These are phyloP conservation scores for Darevskia mixta DNA, from an alignment of 2,797 vertebrate genomes.

Conservation along the genomic window DNA sequence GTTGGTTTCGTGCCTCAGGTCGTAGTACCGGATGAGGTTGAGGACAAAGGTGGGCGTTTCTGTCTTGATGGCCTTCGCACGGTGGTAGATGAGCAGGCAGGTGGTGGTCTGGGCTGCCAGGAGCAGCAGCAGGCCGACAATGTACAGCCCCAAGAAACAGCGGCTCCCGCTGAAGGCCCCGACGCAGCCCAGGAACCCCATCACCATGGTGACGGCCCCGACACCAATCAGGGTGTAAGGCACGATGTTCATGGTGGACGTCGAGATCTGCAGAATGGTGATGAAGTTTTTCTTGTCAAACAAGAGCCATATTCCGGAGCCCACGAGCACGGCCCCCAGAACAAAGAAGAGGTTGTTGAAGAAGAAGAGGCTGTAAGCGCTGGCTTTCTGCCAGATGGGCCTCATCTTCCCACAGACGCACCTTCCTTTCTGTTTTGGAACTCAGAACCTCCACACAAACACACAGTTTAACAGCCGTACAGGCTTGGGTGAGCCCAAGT, in stretches of 20 bases:
- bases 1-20: not conserved
- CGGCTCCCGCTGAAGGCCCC: conserved; percentile 91
- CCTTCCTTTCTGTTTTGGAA: not conserved
- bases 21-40: not conserved
- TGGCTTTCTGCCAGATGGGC: not conserved
- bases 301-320: not conserved
- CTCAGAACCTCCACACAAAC: not conserved
- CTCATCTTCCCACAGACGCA: not conserved
- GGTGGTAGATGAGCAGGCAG: conserved; percentile 87
- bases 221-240: conserved; percentile 88
- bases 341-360: conserved; percentile 24
- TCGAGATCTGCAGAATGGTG: conserved; percentile 73
- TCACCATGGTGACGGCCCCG: conserved; percentile 88
- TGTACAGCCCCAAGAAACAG: conserved; percentile 92
- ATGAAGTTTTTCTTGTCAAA: not conserved
- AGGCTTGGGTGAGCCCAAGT: not conserved
- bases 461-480: not conserved
- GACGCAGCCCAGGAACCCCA: conserved; percentile 92
- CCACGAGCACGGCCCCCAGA: not conserved
- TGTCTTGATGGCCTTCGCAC: conserved; percentile 66
- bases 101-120: conserved; percentile 86
- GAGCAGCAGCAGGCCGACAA: conserved; percentile 89
- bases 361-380: not conserved
- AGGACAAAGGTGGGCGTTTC: not conserved
- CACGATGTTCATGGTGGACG: conserved; percentile 78